Conservation (phyloP, 2,113 vertebrate genomes). For the Illadopsis cleaveri region DNA sequence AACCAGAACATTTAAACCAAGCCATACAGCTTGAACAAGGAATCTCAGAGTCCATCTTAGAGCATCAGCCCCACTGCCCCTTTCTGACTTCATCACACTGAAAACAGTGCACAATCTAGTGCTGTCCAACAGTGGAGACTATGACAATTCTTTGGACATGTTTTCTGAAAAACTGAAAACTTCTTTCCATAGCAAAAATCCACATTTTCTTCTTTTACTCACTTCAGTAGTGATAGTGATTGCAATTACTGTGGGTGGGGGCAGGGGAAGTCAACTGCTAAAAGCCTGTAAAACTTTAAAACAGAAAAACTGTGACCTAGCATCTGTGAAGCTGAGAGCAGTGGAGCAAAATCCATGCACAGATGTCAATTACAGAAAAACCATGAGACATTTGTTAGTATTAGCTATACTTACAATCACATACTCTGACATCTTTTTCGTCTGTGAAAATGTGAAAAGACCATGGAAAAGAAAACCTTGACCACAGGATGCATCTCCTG, state of each 20-base stretch:
- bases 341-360: not conserved
- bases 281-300: not conserved
- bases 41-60: not conserved
- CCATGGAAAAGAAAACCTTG: not conserved
- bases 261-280: fast-evolving
- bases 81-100: not conserved
- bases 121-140: not conserved
- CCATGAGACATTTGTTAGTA: not conserved
- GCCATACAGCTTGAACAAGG: not conserved
- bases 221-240: not conserved
- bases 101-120: not conserved
- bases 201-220: not conserved
- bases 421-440: not conserved
- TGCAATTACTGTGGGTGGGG: not conserved
- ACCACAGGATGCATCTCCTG: not conserved
- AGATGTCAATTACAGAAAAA: not conserved
- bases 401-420: not conserved
- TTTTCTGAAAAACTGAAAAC: not conserved
- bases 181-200: not conserved
- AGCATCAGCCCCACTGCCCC: not conserved
- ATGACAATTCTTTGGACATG: not conserved
- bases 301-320: not conserved
- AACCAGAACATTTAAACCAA: not conserved
- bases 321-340: not conserved
- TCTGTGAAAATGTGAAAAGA: not conserved